phyloP scores from a whole-genome alignment of 1,140 invertebrate genomes.

The Chelonus insularis region DNA sequence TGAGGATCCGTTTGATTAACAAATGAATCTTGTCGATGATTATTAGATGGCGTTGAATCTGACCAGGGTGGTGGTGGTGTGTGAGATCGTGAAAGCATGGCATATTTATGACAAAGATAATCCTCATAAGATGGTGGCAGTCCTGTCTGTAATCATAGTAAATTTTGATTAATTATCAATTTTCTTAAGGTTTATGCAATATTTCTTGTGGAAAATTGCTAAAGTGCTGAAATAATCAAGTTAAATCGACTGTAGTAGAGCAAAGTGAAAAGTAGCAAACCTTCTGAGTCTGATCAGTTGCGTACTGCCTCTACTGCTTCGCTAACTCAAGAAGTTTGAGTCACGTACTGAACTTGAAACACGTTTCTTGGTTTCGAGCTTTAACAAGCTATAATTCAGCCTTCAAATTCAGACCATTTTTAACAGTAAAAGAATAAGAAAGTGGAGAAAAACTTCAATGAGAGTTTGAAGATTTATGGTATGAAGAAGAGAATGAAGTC shows the following conservation, averaged over 20 bases:
- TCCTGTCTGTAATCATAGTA: slow-evolving; percentile 41
- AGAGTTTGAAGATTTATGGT: too few species aligned
- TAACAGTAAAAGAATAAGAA: too few species aligned
- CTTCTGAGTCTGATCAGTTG: neutral
- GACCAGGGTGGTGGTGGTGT: slow-evolving; percentile 57
- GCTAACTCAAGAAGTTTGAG: neutral
- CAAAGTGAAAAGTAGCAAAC: neutral
- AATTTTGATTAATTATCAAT: neutral
- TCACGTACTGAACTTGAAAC: too few species aligned
- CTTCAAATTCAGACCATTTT: too few species aligned
- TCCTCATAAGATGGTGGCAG: slow-evolving; percentile 57
- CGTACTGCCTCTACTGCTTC: neutral
- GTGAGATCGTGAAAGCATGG: slow-evolving; percentile 51
- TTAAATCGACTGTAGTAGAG: neutral
- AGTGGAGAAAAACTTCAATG: too few species aligned
- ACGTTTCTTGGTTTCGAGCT: too few species aligned
- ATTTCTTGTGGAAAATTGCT: neutral
- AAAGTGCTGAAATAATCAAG: neutral
- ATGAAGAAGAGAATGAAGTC: too few species aligned
- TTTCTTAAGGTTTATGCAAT: neutral
- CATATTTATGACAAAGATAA: slow-evolving; percentile 50
- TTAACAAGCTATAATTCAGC: too few species aligned
- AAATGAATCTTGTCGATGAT: slow-evolving; percentile 42
- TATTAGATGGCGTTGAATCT: slow-evolving; percentile 39
- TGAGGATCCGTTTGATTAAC: slow-evolving; percentile 46